Evolutionary conservation across 2,888 invertebrate genomes (phyloP), one percentile per base, ranked within the genome.

Genomic region (Gryllus longicercus): DNA sequence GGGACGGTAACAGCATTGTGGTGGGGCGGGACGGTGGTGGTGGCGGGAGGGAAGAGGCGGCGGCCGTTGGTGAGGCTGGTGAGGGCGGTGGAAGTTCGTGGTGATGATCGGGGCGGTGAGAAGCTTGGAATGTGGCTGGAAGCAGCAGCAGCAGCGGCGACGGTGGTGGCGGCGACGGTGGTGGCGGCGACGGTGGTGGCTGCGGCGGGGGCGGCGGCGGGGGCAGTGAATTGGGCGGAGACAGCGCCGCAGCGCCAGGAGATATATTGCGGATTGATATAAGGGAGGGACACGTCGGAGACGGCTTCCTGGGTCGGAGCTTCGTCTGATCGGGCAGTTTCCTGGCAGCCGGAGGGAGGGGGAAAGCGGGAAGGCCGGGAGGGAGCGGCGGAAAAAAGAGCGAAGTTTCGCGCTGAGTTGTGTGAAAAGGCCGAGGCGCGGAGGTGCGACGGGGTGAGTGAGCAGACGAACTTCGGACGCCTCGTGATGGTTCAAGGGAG

Each of bases 191-290:
- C 25, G 25, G 25, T 1, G 38, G 38, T 0, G 38, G 38, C 8
- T 4, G 38, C 38, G 38, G 38, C 38, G 38, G 8, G 21, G 21
- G 21, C 21, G 21, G 21, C 21, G 21, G 21, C 21, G 21, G 21
- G 21, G 21, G 21, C 21, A 1, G 21, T 1, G 21, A 1, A 8
- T 8, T 38, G 38, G 38, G 38, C 38, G 50, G 50, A 50, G 50
- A 50, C 18, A 51, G 21, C 50, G 10, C 5, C 79, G 38, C 18
- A 75, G 50, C 38, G 38, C 25, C 38, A 50, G 75, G 79, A 80
- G 82, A 82, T 80, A 81, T 82, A 82, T 82, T 78, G 80, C 81
- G 80, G 82, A 82, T 82, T 82, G 82, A 82, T 82, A 81, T 81
- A 81, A 81, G 81, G 79, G 79, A 74, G 80, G 80, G 82, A 82